Evolutionary conservation across 2,113 vertebrate species (phyloP), one percentile per base, ranked within the genome.

Genomic region (Cacatua alba): DNA sequence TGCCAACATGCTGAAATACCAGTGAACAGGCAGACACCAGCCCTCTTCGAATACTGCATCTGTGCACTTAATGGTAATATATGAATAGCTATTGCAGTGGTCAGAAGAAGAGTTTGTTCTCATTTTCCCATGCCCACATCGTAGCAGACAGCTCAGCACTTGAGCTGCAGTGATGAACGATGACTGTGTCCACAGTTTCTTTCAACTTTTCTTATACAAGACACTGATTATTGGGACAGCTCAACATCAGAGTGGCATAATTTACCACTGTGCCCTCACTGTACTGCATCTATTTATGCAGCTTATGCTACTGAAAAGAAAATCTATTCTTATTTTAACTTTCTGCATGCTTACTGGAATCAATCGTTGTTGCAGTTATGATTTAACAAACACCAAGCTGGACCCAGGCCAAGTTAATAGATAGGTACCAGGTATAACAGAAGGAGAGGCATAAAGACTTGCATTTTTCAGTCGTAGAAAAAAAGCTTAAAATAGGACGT

Each of bases 381-480:
- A 84, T 94, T 94, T 91, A 95, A 94, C 92, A 79, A 96, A 94
- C 21, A 70, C 59, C 35, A 70, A 37, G 24, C 78, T 96, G 84
- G 41, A 84, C 28, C 17, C 17, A 7, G 29, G 53, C 63, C 84
- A 89, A 46, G 37, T 76, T 78, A 88, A 75, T 75, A 81, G 77
- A 88, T 44, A 19, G 67, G 19, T 71, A 94, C 24, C 62, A 80
- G 48, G 33, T 9, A 0, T 53, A 95, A 43, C 49, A 92, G 37
- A 37, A 37, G 83, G 46, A 62, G 18, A 86, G 29, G 29, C 20
- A 16, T 55, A 79, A 91, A 35, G 78, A 67, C 10, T 53, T 80
- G 24, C 70, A 52, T 90, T 94, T 93, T 92, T 86, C 65, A 62
- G 72, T 70, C 26, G 86, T 77, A 88, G 33, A 23, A 39, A 77